phyloP scores from a whole-genome alignment of 2,888 invertebrate genomes.

The Aphelenchoides bicaudatus region DNA sequence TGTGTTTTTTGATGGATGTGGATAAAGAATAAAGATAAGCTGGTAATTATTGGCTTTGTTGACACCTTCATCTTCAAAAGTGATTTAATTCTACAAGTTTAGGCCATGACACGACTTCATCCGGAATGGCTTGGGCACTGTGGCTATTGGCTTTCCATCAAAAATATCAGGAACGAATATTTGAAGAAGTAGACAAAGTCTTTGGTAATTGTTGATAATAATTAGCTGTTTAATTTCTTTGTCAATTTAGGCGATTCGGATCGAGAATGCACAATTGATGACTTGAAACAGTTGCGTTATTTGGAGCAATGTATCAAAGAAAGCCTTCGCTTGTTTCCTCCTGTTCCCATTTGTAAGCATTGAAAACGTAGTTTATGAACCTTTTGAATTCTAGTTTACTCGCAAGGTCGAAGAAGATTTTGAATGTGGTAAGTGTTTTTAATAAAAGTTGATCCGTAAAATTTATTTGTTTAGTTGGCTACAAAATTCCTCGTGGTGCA shows the following conservation, averaged over 20 bases:
- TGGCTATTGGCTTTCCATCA: conserved; percentile 62
- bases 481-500: conserved; percentile 55
- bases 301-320: conserved; percentile 45
- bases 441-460: neutral
- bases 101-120: conserved; percentile 64
- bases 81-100: no score
- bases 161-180: conserved; percentile 60
- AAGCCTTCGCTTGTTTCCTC: conserved; percentile 39
- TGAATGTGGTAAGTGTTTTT: conserved; percentile 24
- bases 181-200: conserved; percentile 42
- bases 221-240: neutral
- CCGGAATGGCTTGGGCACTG: conserved; percentile 62
- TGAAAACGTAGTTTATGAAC: no score
- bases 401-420: conserved; percentile 33
- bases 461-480: conserved; percentile 49
- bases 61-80: no score
- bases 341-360: conserved; percentile 46
- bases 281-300: conserved; percentile 37
- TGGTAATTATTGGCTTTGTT: no score
- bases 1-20: no score
- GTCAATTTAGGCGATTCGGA: conserved; percentile 33
- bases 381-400: no score
- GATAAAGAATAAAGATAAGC: no score
- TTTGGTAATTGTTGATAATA: conserved; percentile 36
- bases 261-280: conserved; percentile 35